Percentiles rank a stretch among this genome's conserved stretches.
Conservation (phyloP, 2,797 vertebrate species). For the Peromyscus attwateri region DNA sequence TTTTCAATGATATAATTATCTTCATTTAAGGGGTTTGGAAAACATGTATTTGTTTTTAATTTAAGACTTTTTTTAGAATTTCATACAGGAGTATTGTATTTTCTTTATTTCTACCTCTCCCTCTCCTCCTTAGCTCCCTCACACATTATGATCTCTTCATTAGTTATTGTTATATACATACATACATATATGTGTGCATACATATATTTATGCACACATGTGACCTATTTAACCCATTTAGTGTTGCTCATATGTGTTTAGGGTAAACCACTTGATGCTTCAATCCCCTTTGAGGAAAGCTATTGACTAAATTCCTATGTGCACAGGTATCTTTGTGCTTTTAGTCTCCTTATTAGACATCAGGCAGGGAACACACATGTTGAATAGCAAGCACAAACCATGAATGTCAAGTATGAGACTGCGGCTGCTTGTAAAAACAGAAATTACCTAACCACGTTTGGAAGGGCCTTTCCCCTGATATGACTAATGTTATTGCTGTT, state of each 20-base stretch:
- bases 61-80: background rate
- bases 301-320: background rate
- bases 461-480: constrained; percentile 51
- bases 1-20: constrained; percentile 53
- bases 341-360: background rate
- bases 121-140: background rate
- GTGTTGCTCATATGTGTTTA: background rate
- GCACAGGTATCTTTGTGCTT: background rate
- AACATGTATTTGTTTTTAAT: background rate
- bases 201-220: background rate
- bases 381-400: background rate
- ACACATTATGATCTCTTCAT: background rate
- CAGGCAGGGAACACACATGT: background rate
- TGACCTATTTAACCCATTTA: background rate
- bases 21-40: constrained; percentile 17
- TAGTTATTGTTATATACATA: background rate
- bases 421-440: background rate
- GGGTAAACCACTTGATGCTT: background rate
- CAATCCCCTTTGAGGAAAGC: background rate
- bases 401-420: constrained; percentile 36
- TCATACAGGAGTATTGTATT: background rate
- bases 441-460: constrained; percentile 55
- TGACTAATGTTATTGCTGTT: constrained; percentile 76
- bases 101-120: background rate
- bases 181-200: background rate